Evolutionary conservation across 2,113 vertebrate genomes (phyloP).

Genomic region (Cepphus grylle): DNA sequence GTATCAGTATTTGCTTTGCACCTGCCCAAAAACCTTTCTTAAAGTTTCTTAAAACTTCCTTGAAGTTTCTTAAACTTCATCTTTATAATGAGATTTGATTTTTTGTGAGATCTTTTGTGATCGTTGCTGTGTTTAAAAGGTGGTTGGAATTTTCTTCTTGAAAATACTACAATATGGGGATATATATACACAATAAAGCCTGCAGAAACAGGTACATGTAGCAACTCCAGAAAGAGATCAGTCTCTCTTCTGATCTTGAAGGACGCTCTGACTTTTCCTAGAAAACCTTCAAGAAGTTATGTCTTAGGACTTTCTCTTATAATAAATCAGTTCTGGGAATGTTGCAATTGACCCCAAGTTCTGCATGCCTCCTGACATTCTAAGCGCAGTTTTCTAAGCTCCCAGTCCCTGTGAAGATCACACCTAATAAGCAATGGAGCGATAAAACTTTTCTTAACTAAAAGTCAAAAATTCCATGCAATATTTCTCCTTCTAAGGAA

Average conservation of each 20-base stretch:
- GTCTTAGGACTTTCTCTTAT: background rate
- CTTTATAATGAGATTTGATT: background rate
- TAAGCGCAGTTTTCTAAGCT: background rate
- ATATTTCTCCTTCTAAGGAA: background rate
- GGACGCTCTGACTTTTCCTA: background rate
- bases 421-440: background rate
- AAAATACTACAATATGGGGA: background rate
- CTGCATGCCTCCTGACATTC: accelerated
- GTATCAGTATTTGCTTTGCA: background rate
- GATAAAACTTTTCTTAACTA: background rate
- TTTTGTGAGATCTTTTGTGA: background rate
- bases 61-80: background rate
- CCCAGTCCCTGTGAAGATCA: accelerated
- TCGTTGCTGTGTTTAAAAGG: background rate
- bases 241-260: background rate
- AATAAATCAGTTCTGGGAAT: background rate
- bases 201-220: background rate
- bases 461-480: background rate
- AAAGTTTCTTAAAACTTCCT: background rate
- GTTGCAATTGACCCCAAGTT: background rate
- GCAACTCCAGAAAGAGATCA: background rate
- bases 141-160: background rate
- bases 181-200: background rate
- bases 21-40: background rate
- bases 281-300: background rate